phyloP scores from a whole-genome alignment of 2,797 vertebrate species.

The Chromis chromis region DNA sequence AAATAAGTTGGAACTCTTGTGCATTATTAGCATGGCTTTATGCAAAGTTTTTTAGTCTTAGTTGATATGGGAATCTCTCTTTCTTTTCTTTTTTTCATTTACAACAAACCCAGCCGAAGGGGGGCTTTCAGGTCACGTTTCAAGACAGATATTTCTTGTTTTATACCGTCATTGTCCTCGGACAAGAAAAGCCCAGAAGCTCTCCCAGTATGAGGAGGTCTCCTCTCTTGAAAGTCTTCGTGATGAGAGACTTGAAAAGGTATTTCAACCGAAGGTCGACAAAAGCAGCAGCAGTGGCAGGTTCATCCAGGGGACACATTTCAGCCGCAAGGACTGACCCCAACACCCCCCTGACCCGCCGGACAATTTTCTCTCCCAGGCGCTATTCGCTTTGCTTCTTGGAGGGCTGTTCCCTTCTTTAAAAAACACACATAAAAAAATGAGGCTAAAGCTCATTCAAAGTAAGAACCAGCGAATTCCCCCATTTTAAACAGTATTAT shows the following conservation, averaged over 20 bases:
- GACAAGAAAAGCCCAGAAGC: conserved; percentile 84
- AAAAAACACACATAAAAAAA: conserved; percentile 12
- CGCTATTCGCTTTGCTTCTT: conserved; percentile 83
- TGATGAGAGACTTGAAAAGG: conserved; percentile 93
- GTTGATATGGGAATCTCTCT: conserved; percentile 71
- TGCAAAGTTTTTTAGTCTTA: conserved; percentile 71
- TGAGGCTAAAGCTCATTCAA: conserved; percentile 60
- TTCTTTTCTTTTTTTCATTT: conserved; percentile 74
- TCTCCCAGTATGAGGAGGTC: conserved; percentile 90
- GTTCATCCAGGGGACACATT: conserved; percentile 99
- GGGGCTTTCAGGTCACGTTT: conserved; percentile 87
- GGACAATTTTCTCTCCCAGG: conserved; percentile 91
- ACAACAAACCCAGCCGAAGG: conserved; percentile 28
- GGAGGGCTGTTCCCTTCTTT: conserved; percentile 69
- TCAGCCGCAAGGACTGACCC: conserved; percentile 98
- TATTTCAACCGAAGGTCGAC: conserved; percentile 97
- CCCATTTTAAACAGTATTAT: conserved; percentile 60
- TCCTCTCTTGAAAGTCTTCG: conserved; percentile 89
- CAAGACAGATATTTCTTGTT: conserved; percentile 91
- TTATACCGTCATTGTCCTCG: conserved; percentile 92
- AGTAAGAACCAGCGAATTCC: conserved; percentile 53
- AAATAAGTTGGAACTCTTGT: conserved; percentile 72
- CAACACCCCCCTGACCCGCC: conserved; percentile 95
- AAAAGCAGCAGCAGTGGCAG: conserved; percentile 91
- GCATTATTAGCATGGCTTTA: conserved; percentile 79